phyloP scores from a whole-genome alignment of 2,113 vertebrate genomes.

The Hydrochoerus hydrochaeris region DNA sequence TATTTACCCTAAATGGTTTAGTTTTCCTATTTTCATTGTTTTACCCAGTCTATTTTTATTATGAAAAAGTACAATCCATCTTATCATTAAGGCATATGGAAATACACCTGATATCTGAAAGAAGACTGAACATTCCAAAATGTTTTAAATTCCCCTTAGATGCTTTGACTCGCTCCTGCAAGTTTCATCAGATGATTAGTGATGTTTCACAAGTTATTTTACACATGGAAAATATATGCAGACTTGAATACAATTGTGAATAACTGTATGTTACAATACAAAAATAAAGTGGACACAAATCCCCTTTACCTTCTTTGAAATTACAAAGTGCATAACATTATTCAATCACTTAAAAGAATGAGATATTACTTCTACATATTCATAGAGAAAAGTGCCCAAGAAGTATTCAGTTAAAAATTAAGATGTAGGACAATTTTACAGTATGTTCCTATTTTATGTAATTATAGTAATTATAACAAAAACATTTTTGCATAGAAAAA shows the following conservation, averaged over 20 bases:
- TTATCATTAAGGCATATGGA: conserved; percentile 4
- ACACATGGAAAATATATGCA: neutral
- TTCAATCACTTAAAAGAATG: neutral
- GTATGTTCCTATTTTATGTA: neutral
- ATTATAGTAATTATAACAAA: conserved; percentile 37
- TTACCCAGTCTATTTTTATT: neutral
- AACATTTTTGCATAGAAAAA: conserved; percentile 26
- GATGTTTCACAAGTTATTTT: conserved; percentile 1
- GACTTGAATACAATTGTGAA: neutral
- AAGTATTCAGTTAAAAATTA: conserved; percentile 42
- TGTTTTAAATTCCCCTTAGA: neutral
- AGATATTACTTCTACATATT: neutral
- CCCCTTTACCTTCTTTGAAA: conserved; percentile 25
- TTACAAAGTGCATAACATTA: neutral
- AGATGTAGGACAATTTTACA: conserved; percentile 7
- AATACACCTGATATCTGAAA: neutral
- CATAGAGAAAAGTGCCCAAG: neutral
- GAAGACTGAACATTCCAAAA: neutral
- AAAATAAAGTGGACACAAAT: neutral
- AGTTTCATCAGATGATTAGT: neutral
- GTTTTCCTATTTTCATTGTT: conserved; percentile 43
- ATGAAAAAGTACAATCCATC: neutral
- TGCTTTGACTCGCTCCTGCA: neutral
- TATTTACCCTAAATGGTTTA: neutral
- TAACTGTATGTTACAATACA: conserved; percentile 10